phyloP scores from a whole-genome alignment of 2,797 vertebrate genomes.

The Falco concolor region DNA sequence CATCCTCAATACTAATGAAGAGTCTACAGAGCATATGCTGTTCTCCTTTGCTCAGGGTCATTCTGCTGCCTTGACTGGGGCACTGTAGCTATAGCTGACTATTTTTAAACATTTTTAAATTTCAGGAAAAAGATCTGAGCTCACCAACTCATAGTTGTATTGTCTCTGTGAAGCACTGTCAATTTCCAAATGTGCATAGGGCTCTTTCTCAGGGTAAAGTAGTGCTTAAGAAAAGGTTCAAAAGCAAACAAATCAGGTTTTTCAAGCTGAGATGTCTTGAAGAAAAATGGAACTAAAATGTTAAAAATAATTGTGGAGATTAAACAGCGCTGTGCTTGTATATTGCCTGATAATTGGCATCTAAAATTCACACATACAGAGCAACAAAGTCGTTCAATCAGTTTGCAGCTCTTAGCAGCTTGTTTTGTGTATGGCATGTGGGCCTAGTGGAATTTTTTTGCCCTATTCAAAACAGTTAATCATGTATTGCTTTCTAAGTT shows the following conservation, averaged over 20 bases:
- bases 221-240: not conserved
- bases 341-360: not conserved
- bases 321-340: not conserved
- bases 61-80: not conserved
- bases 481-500: not conserved
- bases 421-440: not conserved
- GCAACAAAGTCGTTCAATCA: not conserved
- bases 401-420: not conserved
- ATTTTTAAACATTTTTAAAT: not conserved
- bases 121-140: not conserved
- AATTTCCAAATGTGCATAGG: not conserved
- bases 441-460: not conserved
- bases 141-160: not conserved
- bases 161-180: not conserved
- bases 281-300: not conserved
- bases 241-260: not conserved
- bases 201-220: not conserved
- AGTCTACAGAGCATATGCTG: not conserved
- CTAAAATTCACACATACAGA: not conserved
- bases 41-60: not conserved
- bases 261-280: not conserved
- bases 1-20: not conserved
- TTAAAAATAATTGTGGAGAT: not conserved
- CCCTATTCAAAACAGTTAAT: constrained; percentile 49
- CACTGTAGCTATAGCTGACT: not conserved